phyloP scores from a whole-genome alignment of 2,797 vertebrate genomes.

The Acipenser ruthenus region DNA sequence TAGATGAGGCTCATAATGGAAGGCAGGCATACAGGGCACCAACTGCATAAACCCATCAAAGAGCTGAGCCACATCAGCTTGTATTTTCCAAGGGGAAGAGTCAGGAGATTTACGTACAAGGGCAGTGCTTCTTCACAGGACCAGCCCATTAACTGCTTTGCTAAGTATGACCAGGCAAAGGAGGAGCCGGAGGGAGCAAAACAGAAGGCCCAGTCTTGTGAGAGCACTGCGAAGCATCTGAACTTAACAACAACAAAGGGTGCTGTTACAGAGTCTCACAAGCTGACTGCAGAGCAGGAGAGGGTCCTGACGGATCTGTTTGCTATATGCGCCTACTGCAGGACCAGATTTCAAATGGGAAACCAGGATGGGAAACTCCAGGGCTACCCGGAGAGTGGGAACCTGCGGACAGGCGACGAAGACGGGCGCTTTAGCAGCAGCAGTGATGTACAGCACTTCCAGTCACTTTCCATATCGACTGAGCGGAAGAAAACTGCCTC shows the following conservation, averaged over 20 bases:
- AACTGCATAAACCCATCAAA: constrained; percentile 58
- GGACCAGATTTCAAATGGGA: constrained; percentile 51
- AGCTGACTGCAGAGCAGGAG: constrained; percentile 48
- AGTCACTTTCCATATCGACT: constrained; percentile 24
- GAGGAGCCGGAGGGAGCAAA: constrained; percentile 44
- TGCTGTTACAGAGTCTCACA: constrained; percentile 53
- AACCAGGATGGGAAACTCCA: constrained; percentile 54
- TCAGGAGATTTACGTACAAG: constrained; percentile 57
- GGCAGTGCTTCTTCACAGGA: constrained; percentile 51
- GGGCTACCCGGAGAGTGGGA: constrained; percentile 31
- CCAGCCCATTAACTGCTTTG: constrained; percentile 47
- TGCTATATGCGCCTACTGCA: constrained; percentile 36
- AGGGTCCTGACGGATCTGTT: constrained; percentile 45
- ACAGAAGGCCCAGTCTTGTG: constrained; percentile 36
- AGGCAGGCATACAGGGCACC: constrained; percentile 54
- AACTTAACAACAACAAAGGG: constrained; percentile 52
- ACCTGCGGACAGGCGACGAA: constrained; percentile 24
- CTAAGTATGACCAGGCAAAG: constrained; percentile 53
- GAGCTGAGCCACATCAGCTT: constrained; percentile 67
- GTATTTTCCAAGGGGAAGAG: constrained; percentile 54
- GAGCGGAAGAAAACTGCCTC: constrained; percentile 4
- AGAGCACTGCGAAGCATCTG: constrained; percentile 47
- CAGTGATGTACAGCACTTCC: constrained; percentile 33
- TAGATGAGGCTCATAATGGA: constrained; percentile 58
- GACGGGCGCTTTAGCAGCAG: constrained; percentile 26